Evolutionary conservation across 2,113 vertebrate species (phyloP).

Genomic region (Ophiodon elongatus): DNA sequence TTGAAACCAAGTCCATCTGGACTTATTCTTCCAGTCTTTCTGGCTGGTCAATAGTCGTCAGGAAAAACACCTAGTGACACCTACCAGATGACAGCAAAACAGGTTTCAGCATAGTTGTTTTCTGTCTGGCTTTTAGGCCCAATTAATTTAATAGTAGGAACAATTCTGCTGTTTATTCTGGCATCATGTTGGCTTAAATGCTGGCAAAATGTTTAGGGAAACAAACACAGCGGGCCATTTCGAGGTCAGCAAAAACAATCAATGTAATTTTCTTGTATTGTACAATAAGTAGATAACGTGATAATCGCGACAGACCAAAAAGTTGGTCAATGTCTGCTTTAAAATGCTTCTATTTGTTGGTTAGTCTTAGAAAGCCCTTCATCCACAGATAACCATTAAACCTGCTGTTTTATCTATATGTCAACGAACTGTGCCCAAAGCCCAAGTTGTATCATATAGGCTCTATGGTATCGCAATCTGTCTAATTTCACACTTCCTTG

Average conservation of each 20-base stretch:
- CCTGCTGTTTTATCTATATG: conserved; percentile 15
- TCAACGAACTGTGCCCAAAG: conserved; percentile 4
- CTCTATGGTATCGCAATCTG: conserved; percentile 26
- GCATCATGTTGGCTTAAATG: no score
- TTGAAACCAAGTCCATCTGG: background rate
- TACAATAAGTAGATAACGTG: no score
- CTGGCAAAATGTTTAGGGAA: no score
- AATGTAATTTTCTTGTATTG: no score
- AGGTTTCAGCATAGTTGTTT: no score
- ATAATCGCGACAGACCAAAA: background rate
- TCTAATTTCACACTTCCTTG: conserved; percentile 57
- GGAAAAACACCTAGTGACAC: no score
- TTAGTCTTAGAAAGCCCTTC: background rate
- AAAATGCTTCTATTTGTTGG: background rate
- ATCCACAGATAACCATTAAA: background rate
- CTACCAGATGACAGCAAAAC: no score
- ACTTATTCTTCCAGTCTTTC: background rate
- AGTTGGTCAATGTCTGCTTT: background rate
- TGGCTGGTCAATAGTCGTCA: background rate
- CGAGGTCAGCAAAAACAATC: no score
- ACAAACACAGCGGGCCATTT: no score
- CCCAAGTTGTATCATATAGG: conserved; percentile 6
- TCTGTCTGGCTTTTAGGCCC: no score
- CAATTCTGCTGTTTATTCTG: no score
- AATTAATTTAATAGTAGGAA: no score